Evolutionary conservation across 2,888 invertebrate species (phyloP).

Genomic region (Trisateles emortualis): DNA sequence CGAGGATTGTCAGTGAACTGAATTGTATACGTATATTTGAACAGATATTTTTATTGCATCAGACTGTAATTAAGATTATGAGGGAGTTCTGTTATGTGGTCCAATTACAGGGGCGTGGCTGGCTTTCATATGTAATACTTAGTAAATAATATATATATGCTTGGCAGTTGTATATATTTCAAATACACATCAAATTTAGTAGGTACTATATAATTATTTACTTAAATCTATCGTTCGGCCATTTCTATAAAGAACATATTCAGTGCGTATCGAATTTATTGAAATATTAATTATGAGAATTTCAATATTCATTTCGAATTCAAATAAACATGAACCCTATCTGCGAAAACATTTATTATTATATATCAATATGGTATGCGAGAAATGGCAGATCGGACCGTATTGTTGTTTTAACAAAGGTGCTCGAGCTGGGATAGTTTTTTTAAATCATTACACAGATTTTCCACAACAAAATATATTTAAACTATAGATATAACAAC

Average conservation of each 20-base stretch:
- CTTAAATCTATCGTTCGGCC: not conserved
- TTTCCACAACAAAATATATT: constrained; percentile 11
- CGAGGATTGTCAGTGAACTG: constrained; percentile 3
- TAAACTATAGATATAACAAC: constrained; percentile 1
- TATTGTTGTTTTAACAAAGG: constrained; percentile 15
- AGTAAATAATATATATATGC: too few relatives aligned
- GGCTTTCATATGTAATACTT: too few relatives aligned
- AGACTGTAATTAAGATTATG: constrained; percentile 18
- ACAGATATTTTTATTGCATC: constrained; percentile 2
- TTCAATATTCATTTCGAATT: constrained; percentile 6
- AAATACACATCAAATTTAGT: too few relatives aligned
- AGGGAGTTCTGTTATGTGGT: constrained; percentile 20
- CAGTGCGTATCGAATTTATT: not conserved
- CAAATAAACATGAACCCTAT: constrained; percentile 1
- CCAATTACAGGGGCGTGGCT: constrained; percentile 25
- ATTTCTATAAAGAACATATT: too few relatives aligned
- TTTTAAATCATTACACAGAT: constrained; percentile 23
- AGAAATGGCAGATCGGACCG: constrained; percentile 9
- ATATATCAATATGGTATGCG: constrained; percentile 26
- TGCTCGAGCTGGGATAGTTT: constrained; percentile 19
- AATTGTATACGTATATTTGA: constrained; percentile 4
- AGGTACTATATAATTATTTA: too few relatives aligned
- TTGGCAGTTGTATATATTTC: too few relatives aligned
- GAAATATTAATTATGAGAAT: constrained; percentile 5
- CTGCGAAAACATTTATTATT: constrained; percentile 18